phyloP scores from a whole-genome alignment of 2,888 invertebrate species.

The Latrodectus hesperus region DNA sequence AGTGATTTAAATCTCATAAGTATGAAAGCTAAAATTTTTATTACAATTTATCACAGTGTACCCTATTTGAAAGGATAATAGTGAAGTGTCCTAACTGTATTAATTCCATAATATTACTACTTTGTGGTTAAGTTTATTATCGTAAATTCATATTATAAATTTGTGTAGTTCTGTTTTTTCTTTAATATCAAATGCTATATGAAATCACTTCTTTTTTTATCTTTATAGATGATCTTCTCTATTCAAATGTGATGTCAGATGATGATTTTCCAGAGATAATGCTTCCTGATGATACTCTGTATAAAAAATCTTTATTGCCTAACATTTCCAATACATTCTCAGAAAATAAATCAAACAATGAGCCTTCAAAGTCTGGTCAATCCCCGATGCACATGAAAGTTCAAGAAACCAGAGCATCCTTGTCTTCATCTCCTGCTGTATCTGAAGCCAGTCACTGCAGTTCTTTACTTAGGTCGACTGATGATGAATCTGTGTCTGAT shows the following conservation, averaged over 20 bases:
- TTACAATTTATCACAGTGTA: too few species aligned
- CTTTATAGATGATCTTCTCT: constrained; percentile 56
- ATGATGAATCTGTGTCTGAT: constrained; percentile 61
- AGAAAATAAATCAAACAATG: constrained; percentile 30
- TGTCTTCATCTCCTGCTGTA: constrained; percentile 61
- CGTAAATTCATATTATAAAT: too few species aligned
- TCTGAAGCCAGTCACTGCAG: constrained; percentile 66
- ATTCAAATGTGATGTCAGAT: constrained; percentile 59
- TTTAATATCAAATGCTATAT: too few species aligned
- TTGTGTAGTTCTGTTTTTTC: too few species aligned
- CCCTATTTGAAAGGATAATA: too few species aligned
- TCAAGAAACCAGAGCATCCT: constrained; percentile 49
- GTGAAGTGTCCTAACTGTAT: too few species aligned
- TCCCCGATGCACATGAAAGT: constrained; percentile 19
- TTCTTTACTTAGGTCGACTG: constrained; percentile 45
- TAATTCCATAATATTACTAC: too few species aligned
- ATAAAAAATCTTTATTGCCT: constrained; percentile 46
- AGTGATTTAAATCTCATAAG: too few species aligned
- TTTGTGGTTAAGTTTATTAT: too few species aligned
- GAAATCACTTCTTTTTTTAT: neutral
- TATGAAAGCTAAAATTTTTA: too few species aligned
- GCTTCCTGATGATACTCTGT: constrained; percentile 60
- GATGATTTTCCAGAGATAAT: constrained; percentile 66
- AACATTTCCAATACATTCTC: constrained; percentile 5
- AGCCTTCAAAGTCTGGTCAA: constrained; percentile 31